Percentiles rank a stretch among this genome's conserved stretches.
These are phyloP conservation scores for Phyllostomus discolor DNA, from an alignment of 2,113 vertebrate species.

Conservation along the genomic window DNA sequence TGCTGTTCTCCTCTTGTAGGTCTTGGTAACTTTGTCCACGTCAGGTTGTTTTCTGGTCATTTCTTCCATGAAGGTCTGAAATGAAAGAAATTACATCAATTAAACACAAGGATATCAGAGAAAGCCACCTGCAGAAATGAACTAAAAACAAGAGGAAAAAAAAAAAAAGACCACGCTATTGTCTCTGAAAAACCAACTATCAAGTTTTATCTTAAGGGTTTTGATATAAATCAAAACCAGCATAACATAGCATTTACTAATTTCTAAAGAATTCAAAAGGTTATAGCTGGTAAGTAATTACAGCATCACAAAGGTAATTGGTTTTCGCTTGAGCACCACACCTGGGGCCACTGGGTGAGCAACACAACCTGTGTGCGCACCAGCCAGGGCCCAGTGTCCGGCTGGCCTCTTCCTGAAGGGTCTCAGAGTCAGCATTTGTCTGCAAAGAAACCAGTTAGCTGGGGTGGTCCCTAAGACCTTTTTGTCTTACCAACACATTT, in stretches of 20 bases:
- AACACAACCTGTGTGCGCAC: neutral
- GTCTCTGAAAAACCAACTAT: neutral
- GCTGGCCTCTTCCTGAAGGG: neutral
- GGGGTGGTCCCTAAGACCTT: neutral
- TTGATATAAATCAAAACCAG: neutral
- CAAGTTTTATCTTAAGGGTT: neutral
- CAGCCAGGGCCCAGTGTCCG: neutral
- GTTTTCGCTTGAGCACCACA: neutral
- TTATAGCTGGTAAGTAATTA: neutral
- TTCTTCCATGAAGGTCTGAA: slow-evolving; percentile 97
- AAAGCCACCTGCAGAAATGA: neutral
- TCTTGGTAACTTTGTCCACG: slow-evolving; percentile 98
- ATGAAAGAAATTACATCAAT: slow-evolving; percentile 41
- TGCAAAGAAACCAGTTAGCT: neutral
- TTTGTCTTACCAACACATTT: neutral
- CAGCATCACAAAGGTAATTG: neutral
- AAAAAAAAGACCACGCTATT: neutral
- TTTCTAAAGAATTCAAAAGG: neutral
- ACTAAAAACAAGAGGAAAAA: neutral
- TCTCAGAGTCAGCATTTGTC: neutral
- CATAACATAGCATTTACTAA: neutral
- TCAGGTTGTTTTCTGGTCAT: slow-evolving; percentile 99
- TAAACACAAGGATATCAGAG: slow-evolving; percentile 48
- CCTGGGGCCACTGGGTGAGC: neutral
- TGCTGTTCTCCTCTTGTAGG: slow-evolving; percentile 91